These are phyloP conservation scores for Glossosoma conforme DNA, from an alignment of 1,140 invertebrate species.

Conservation along the genomic window DNA sequence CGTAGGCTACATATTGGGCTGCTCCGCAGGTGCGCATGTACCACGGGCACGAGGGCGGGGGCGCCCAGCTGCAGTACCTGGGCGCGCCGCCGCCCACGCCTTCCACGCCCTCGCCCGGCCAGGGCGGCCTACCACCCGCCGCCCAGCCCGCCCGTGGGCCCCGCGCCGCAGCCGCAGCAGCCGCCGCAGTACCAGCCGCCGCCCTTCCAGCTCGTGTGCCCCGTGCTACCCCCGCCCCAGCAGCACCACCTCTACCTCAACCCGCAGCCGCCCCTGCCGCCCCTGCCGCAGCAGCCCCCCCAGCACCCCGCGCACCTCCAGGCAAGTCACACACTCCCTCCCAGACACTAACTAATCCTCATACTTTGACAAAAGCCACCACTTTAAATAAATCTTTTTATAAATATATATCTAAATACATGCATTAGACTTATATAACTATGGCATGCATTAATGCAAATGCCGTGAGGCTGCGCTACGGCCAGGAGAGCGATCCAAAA, in stretches of 20 bases:
- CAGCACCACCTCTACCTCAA: conserved; percentile 21
- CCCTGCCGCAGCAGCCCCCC: conserved; percentile 23
- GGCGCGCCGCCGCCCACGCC: conserved; percentile 40
- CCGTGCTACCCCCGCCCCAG: conserved; percentile 19
- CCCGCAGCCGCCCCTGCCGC: conserved; percentile 25
- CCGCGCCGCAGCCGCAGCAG: conserved; percentile 36
- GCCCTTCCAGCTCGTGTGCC: conserved; percentile 37
- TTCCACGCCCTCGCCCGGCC: conserved; percentile 44
- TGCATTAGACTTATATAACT: too few relatives aligned
- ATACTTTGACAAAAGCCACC: not conserved
- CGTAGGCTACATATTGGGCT: conserved; percentile 15
- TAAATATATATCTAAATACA: conserved; percentile 1
- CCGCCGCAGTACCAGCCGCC: conserved; percentile 35
- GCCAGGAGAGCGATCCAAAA: too few relatives aligned
- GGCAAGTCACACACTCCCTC: not conserved
- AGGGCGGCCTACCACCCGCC: conserved; percentile 29
- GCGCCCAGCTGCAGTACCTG: conserved; percentile 28
- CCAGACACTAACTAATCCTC: not conserved
- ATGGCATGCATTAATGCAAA: too few relatives aligned
- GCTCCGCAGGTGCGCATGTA: conserved; percentile 42
- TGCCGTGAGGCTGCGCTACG: too few relatives aligned
- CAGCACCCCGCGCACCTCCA: conserved; percentile 4
- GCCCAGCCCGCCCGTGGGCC: conserved; percentile 31
- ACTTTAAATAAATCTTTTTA: not conserved
- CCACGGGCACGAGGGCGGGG: conserved; percentile 32